These are phyloP conservation scores for Craniophora ligustri DNA, from an alignment of 2,888 invertebrate species.

Conservation along the genomic window DNA sequence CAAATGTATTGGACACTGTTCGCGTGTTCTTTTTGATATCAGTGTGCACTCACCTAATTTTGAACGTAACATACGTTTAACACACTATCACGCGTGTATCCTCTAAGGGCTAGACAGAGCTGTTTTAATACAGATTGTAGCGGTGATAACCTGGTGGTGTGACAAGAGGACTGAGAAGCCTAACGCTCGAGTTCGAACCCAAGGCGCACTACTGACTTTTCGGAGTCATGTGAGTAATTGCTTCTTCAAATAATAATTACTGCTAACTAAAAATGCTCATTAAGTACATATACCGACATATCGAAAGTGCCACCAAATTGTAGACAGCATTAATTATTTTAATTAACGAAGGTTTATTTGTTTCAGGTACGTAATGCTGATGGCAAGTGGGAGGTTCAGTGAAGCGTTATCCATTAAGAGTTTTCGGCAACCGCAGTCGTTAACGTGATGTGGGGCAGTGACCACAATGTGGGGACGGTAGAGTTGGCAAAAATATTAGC, in stretches of 20 bases:
- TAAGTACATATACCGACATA: background rate
- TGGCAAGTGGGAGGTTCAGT: constrained; percentile 41
- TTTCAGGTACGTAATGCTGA: constrained; percentile 42
- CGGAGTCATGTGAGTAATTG: too few relatives aligned
- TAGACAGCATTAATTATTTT: constrained; percentile 27
- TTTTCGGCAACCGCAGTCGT: constrained; percentile 34
- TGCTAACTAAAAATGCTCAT: background rate
- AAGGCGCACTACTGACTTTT: too few relatives aligned
- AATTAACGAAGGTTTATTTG: constrained; percentile 42
- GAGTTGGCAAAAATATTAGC: too few relatives aligned
- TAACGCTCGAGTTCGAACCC: too few relatives aligned
- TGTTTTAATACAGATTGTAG: too few relatives aligned
- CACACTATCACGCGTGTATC: too few relatives aligned
- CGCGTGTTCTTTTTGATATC: constrained; percentile 62
- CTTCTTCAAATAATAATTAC: background rate
- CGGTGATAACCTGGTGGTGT: too few relatives aligned
- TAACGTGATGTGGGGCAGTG: constrained; percentile 32
- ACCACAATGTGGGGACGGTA: constrained; percentile 17
- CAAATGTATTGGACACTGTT: constrained; percentile 77
- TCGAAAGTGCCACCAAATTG: background rate
- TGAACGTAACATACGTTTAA: background rate
- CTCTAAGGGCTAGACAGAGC: background rate
- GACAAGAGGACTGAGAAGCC: too few relatives aligned
- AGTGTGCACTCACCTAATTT: constrained; percentile 54
- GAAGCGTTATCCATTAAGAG: constrained; percentile 50